A percentile compares a stretch with the other conserved stretches of the same genome.
Evolutionary conservation across 2,113 vertebrate species (phyloP).

Genomic region (Nycticorax nycticorax): DNA sequence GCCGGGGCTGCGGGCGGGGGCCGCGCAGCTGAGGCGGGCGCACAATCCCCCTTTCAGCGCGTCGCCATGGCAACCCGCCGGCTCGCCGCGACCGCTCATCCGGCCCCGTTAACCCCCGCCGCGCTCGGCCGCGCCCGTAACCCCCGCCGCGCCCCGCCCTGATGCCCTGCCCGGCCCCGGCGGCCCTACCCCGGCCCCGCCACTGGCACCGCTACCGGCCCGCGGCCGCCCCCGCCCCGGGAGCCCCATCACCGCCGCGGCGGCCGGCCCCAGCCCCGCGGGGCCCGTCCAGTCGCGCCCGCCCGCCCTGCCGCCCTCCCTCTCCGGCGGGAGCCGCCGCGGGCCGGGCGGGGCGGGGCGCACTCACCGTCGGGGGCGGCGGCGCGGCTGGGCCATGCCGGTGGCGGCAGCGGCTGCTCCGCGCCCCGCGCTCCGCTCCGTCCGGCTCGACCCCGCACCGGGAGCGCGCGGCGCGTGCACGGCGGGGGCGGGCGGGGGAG

Average conservation of each 20-base stretch:
- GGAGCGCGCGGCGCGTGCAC: conserved; percentile 66
- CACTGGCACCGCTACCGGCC: neutral
- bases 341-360: neutral
- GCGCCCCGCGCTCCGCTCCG: conserved; percentile 54
- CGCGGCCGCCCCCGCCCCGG: neutral
- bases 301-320: neutral
- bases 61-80: conserved; percentile 73
- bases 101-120: conserved; percentile 17
- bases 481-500: conserved; percentile 60
- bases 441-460: conserved; percentile 63
- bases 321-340: neutral
- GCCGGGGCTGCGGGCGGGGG: conserved; percentile 9
- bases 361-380: neutral
- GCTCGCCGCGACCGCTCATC: conserved; percentile 69
- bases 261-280: neutral
- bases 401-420: neutral
- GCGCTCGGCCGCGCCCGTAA: too few relatives aligned
- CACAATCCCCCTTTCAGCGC: conserved; percentile 77
- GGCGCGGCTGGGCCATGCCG: neutral
- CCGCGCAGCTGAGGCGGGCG: conserved; percentile 37
- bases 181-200: neutral
- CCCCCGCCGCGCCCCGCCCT: neutral
- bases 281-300: neutral
- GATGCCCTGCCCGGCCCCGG: neutral
- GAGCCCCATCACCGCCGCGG: neutral